Base-by-base conservation (phyloP, 2,797 vertebrate species). In the Sebastes flavidus region DNA sequence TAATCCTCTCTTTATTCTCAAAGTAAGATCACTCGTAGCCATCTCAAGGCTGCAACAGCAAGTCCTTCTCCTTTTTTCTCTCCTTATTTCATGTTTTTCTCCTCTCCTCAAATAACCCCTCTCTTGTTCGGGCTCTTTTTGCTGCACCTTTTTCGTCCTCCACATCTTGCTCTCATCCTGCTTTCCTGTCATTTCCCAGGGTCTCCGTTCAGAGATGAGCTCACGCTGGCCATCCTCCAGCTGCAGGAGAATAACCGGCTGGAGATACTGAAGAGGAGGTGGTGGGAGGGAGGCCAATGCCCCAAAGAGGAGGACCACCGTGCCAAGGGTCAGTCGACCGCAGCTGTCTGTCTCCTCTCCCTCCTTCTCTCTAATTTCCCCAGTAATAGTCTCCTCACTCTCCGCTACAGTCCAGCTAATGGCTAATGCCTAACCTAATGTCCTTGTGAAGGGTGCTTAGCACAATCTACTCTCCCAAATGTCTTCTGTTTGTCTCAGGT, bases 261-360 rank as follows among this genome's bases (percentile, higher is more conserved):
- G 92, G 97, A 98, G 89, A 98, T 98, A 92, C 94, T 98, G 89
- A 98, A 98, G 94, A 96, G 97, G 86, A 97, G 97, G 78, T 98
- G 97, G 97, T 98, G 97, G 97, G 97, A 98, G 75, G 97, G 97
- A 60, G 95, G 97, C 58, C 96, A 97, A 78, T 98, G 97, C 89
- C 97, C 97, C 65, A 97, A 97, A 92, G 97, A 98, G 83, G 97
- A 97, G 90, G 97, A 98, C 83, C 97, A 97, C 75, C 95, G 97
- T 12, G 97, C 97, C 86, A 98, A 98, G 95, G 97, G 97, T 97
- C 91, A 95, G 95, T 85, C 24, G 9, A 87, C 80, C 55, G 60
- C 82, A 84, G 85, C 82, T 82, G 87, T 82, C 67, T 75, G 75
- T 86, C 66, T 85, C 73, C 67, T 65, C 65, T 80, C 55, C 62